phyloP scores from a whole-genome alignment of 2,888 invertebrate species.

The Cephalotes varians region DNA sequence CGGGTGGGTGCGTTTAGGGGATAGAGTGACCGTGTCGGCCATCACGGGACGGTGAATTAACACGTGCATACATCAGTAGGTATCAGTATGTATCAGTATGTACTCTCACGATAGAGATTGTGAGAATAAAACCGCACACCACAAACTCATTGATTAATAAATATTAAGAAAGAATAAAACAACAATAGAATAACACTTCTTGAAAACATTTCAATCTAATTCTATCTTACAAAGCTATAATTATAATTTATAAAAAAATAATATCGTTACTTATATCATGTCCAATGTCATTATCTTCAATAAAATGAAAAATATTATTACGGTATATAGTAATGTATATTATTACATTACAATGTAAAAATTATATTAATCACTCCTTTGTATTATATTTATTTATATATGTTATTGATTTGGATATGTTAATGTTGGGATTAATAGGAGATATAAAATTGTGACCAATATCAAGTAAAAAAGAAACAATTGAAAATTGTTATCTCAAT shows the following conservation, averaged over 20 bases:
- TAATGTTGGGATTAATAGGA: not conserved
- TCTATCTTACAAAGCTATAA: not conserved
- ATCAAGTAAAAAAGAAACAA: not conserved
- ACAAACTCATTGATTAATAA: not conserved
- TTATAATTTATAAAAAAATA: not conserved
- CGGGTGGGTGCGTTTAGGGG: slow-evolving; percentile 35
- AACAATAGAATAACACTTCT: not conserved
- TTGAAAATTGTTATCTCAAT: not conserved
- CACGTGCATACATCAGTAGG: slow-evolving; percentile 41
- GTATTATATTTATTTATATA: not conserved
- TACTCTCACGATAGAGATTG: not conserved
- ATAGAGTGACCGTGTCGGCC: slow-evolving; percentile 43
- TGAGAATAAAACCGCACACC: not conserved
- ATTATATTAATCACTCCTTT: not conserved
- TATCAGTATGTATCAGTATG: slow-evolving; percentile 44
- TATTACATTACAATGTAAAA: not conserved
- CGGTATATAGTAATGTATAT: not conserved
- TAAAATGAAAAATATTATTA: not conserved
- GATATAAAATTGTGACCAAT: not conserved
- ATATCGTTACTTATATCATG: not conserved
- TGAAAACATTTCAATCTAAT: slow-evolving; percentile 1
- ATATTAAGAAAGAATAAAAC: not conserved
- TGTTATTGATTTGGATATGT: not conserved
- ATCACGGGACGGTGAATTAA: slow-evolving; percentile 45
- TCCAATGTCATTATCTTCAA: slow-evolving; percentile 12